Evolutionary conservation across 2,797 vertebrate species (phyloP).

Genomic region (Pseudotriccus pelzelni): DNA sequence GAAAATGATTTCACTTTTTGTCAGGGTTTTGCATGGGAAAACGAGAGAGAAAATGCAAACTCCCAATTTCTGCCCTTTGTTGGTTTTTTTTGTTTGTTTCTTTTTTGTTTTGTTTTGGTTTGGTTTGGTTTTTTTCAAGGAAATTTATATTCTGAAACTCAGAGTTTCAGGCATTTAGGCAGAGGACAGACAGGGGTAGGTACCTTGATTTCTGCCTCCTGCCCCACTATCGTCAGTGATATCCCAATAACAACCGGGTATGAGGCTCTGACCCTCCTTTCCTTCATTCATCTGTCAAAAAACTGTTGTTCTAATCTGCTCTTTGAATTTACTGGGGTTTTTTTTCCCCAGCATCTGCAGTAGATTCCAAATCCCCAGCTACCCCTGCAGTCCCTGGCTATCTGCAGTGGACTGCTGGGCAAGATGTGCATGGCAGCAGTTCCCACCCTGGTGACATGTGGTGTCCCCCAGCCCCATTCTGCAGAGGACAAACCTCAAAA

Average conservation of each 20-base stretch:
- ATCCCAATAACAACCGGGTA: neutral
- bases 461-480: neutral
- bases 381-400: neutral
- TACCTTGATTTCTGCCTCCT: neutral
- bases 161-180: neutral
- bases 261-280: neutral
- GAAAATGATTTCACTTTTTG: neutral
- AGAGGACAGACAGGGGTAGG: neutral
- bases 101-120: too few relatives aligned
- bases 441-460: rapidly evolving
- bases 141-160: neutral
- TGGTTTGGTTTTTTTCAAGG: neutral
- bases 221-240: neutral
- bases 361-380: neutral
- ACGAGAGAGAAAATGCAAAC: neutral
- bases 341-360: neutral
- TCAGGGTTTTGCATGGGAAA: neutral
- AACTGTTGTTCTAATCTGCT: neutral
- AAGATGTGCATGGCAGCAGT: neutral
- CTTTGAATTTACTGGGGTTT: neutral
- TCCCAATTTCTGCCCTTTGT: neutral
- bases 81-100: too few relatives aligned
- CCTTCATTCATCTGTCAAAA: neutral
- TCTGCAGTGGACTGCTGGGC: neutral
- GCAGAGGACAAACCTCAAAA: neutral